Percentiles rank a stretch among this genome's conserved stretches.
Conservation (phyloP, 2,113 vertebrate genomes). For the Hystrix cristata region DNA sequence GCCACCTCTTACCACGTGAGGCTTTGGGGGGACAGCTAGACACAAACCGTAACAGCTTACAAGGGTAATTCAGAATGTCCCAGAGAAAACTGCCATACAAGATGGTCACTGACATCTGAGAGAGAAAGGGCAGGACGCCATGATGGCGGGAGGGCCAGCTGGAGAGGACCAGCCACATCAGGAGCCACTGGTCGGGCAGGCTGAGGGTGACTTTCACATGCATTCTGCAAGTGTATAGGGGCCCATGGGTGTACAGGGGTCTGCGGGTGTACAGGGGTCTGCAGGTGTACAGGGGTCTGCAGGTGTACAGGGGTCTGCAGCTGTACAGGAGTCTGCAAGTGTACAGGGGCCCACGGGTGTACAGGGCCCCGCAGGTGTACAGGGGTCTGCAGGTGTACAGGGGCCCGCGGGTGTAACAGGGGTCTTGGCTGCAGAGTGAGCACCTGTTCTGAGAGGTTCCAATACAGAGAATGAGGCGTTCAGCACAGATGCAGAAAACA, state of each 20-base stretch:
- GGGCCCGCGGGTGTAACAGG: not conserved
- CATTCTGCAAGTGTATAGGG: too few species aligned
- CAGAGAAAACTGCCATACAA: not conserved
- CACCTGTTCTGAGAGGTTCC: too few species aligned
- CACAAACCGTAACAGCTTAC: not conserved
- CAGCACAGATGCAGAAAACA: not conserved
- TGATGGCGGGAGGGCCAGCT: not conserved
- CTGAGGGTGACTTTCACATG: too few species aligned
- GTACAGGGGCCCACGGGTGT: too few species aligned
- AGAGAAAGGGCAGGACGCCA: not conserved
- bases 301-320: too few species aligned
- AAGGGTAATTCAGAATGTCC: not conserved
- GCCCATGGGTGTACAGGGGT: too few species aligned
- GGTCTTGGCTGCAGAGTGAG: not conserved
- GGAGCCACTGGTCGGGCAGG: rapidly evolving
- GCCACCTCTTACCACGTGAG: too few species aligned
- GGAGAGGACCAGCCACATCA: not conserved
- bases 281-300: too few species aligned
- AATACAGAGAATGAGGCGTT: not conserved
- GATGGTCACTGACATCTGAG: not conserved
- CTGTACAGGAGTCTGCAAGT: too few species aligned
- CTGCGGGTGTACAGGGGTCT: too few species aligned
- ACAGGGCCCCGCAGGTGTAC: not conserved
- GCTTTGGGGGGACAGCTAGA: too few species aligned
- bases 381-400: not conserved